phyloP scores from a whole-genome alignment of 2,888 invertebrate species.

The Seira ritae region DNA sequence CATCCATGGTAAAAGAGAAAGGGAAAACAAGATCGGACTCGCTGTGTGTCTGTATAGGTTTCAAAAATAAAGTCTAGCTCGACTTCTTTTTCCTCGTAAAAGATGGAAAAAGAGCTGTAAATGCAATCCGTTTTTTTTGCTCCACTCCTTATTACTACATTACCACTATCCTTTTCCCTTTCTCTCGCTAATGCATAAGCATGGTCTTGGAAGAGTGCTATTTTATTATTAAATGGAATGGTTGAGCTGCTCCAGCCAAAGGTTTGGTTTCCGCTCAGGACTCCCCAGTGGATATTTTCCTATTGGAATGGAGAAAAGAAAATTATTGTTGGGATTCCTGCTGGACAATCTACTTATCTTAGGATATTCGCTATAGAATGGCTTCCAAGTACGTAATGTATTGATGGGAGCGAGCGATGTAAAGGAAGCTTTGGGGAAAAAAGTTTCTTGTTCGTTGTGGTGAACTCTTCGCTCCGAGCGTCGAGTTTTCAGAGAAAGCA shows the following conservation, averaged over 20 bases:
- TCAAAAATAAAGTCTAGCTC: not conserved
- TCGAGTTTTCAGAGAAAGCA: not conserved
- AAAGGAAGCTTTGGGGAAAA: not conserved
- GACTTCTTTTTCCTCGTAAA: not conserved
- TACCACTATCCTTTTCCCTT: not conserved
- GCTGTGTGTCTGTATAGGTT: not conserved
- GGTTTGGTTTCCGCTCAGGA: not conserved
- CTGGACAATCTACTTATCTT: slow-evolving; percentile 16
- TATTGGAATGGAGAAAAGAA: slow-evolving; percentile 20
- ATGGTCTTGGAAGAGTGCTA: not conserved
- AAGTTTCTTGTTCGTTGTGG: not conserved
- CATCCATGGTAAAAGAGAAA: slow-evolving; percentile 37
- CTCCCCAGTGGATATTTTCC: slow-evolving; percentile 1
- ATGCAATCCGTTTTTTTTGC: slow-evolving; percentile 7
- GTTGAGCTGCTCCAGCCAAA: not conserved
- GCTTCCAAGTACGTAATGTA: not conserved
- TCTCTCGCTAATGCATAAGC: slow-evolving; percentile 29
- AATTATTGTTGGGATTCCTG: slow-evolving; percentile 6
- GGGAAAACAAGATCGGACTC: slow-evolving; percentile 21
- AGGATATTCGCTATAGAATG: not conserved
- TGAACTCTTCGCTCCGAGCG: not conserved
- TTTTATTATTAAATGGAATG: slow-evolving; percentile 30
- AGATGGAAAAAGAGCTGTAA: slow-evolving; percentile 5
- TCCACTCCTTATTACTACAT: slow-evolving; percentile 9
- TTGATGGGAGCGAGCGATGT: not conserved